These are phyloP conservation scores for Erinaceus europaeus DNA, from an alignment of 2,113 vertebrate species.

Conservation along the genomic window DNA sequence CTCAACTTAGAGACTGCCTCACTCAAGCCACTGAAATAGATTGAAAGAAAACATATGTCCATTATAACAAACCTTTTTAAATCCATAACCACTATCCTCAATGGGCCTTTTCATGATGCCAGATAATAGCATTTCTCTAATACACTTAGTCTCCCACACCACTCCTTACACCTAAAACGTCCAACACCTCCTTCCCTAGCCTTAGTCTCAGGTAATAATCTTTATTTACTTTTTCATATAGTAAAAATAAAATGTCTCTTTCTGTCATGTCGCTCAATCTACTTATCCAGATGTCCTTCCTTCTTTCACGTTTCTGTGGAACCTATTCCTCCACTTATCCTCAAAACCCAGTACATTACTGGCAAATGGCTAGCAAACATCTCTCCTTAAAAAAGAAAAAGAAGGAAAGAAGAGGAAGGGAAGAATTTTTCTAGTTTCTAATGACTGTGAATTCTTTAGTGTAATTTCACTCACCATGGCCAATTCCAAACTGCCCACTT, in stretches of 20 bases:
- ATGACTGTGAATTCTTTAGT: neutral
- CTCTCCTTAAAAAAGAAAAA: neutral
- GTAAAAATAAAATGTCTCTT: neutral
- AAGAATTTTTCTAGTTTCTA: neutral
- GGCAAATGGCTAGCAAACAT: neutral
- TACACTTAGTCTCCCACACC: neutral
- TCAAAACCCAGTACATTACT: neutral
- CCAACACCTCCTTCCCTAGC: neutral
- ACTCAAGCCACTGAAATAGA: neutral
- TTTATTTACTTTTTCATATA: neutral
- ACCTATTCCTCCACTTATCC: neutral
- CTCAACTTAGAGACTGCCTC: neutral
- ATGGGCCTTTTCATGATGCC: neutral
- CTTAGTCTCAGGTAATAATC: neutral
- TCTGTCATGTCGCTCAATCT: neutral
- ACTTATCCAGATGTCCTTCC: neutral
- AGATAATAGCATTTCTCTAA: neutral
- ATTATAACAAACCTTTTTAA: neutral
- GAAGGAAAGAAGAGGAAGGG: neutral
- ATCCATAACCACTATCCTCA: neutral
- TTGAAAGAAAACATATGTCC: neutral
- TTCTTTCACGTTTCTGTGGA: neutral
- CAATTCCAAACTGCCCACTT: neutral
- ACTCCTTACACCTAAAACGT: neutral
- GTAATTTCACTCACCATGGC: neutral